phyloP scores from a whole-genome alignment of 2,797 vertebrate genomes.

The Todus mexicanus region DNA sequence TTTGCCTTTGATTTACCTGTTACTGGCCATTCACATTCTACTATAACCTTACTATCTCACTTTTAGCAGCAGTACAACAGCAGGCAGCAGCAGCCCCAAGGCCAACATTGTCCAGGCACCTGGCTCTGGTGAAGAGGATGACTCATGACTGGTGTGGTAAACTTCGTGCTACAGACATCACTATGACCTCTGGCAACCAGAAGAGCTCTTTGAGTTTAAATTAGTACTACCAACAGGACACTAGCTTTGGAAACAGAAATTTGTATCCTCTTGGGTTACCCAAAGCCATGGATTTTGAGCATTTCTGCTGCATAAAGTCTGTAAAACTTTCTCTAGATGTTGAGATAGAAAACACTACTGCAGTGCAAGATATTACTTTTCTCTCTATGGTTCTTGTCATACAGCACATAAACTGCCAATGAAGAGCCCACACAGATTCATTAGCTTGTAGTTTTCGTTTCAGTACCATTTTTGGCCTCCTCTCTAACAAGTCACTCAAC shows the following conservation, averaged over 20 bases:
- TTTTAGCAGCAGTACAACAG: background rate
- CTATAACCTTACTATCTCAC: background rate
- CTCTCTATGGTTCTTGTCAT: background rate
- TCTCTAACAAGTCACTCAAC: background rate
- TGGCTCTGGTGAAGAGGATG: background rate
- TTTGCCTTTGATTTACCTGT: background rate
- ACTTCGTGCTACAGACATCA: rapidly evolving
- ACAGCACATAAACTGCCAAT: background rate
- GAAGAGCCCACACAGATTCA: background rate
- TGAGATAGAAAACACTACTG: background rate
- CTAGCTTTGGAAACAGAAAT: background rate
- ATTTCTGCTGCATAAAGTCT: background rate
- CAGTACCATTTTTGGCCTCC: background rate
- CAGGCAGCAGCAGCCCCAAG: background rate
- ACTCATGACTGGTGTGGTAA: background rate
- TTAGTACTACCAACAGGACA: background rate
- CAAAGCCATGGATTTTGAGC: background rate
- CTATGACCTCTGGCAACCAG: background rate
- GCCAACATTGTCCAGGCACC: background rate
- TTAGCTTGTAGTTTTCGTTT: constrained; percentile 9
- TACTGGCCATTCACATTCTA: background rate
- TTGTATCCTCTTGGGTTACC: background rate
- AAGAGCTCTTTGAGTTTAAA: background rate
- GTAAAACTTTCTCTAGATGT: background rate
- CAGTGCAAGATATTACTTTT: background rate